These are phyloP conservation scores for Pachypeltis micranthus DNA, from an alignment of 1,140 invertebrate species.

Conservation along the genomic window DNA sequence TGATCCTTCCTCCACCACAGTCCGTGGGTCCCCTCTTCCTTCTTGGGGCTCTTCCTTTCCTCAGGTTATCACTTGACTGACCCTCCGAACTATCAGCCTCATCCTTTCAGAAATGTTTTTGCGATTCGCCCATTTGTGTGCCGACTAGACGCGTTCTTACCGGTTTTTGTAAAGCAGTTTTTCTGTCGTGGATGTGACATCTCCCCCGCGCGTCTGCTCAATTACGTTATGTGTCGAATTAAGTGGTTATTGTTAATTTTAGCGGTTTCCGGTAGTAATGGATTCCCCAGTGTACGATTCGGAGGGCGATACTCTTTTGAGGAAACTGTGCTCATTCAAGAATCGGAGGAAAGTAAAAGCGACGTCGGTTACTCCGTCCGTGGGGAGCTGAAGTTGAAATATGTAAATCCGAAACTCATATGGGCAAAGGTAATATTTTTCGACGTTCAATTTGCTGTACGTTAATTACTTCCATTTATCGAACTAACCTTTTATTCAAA, in stretches of 20 bases:
- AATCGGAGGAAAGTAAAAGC: background rate
- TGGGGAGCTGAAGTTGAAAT: background rate
- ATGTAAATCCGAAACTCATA: background rate
- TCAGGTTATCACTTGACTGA: conserved; percentile 3
- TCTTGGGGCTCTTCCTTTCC: background rate
- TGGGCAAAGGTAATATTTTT: conserved; percentile 12
- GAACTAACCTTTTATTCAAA: too few relatives aligned
- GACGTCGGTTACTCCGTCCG: background rate
- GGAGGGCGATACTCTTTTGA: background rate
- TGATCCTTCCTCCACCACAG: background rate
- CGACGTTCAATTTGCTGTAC: too few relatives aligned
- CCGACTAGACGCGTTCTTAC: too few relatives aligned
- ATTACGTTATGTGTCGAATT: background rate
- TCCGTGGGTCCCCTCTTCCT: too few relatives aligned
- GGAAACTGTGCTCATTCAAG: background rate
- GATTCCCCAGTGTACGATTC: background rate
- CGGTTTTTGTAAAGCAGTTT: too few relatives aligned
- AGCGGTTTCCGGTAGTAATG: background rate
- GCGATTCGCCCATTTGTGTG: too few relatives aligned
- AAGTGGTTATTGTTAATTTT: background rate
- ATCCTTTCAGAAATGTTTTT: too few relatives aligned
- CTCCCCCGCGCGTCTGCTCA: background rate
- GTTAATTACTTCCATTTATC: too few relatives aligned
- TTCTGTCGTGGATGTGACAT: too few relatives aligned
- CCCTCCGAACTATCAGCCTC: too few relatives aligned